Percentiles rank a stretch among this genome's conserved stretches.
phyloP scores from a whole-genome alignment of 2,888 invertebrate genomes.

The Diplazon laetatorius region DNA sequence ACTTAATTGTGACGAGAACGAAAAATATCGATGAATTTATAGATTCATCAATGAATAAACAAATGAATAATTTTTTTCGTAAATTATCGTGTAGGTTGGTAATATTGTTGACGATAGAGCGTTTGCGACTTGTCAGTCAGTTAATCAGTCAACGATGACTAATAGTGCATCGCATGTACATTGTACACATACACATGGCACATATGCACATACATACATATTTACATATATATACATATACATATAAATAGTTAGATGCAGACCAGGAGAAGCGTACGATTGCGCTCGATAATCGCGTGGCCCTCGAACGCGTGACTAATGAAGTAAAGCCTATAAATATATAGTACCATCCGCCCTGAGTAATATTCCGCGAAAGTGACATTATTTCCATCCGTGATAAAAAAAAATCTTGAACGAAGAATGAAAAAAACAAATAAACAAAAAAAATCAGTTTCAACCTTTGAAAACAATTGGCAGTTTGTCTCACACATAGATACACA shows the following conservation, averaged over 20 bases:
- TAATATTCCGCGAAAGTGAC: constrained; percentile 29
- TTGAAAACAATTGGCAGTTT: no score
- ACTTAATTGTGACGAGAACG: no score
- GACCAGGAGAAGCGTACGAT: constrained; percentile 33
- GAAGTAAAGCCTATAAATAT: not conserved
- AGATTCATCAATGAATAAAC: not conserved
- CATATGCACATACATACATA: no score
- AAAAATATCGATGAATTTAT: no score
- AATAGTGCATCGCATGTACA: constrained; percentile 34
- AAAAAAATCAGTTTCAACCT: not conserved
- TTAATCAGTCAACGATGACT: constrained; percentile 48
- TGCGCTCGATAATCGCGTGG: constrained; percentile 39
- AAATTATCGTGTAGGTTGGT: not conserved
- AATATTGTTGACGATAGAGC: constrained; percentile 1
- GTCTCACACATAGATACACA: no score
- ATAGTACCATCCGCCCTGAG: not conserved
- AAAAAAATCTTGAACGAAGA: no score
- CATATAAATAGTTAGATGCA: no score
- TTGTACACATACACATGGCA: no score
- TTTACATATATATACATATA: no score
- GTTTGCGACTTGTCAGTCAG: not conserved
- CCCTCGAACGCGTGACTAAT: constrained; percentile 46
- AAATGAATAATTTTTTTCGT: not conserved
- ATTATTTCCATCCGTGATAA: constrained; percentile 25
- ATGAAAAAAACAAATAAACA: no score